These are phyloP conservation scores for Nyctalus aviator DNA, from an alignment of 2,797 vertebrate species.

Conservation along the genomic window DNA sequence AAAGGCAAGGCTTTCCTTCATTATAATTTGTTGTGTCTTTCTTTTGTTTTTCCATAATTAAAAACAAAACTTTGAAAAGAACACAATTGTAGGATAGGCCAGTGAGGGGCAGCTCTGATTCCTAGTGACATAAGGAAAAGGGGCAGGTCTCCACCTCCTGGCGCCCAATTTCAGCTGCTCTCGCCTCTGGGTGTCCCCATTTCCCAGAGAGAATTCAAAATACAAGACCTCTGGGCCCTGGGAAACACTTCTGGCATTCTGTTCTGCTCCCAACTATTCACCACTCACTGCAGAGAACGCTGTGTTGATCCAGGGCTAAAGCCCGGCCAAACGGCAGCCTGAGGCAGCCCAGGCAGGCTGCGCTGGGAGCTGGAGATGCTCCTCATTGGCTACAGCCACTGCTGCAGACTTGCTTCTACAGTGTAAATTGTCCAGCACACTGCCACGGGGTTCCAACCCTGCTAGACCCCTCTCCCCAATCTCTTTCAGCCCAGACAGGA, in stretches of 20 bases:
- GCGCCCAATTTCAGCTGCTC: neutral
- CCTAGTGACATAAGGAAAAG: neutral
- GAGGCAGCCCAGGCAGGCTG: neutral
- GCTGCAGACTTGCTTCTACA: neutral
- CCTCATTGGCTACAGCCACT: neutral
- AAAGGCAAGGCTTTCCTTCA: neutral
- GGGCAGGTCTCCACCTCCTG: neutral
- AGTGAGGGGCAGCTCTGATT: neutral
- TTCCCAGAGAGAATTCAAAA: neutral
- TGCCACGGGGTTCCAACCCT: neutral
- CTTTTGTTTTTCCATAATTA: neutral
- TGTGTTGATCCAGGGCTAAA: neutral
- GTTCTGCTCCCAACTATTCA: neutral
- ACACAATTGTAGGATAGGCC: neutral
- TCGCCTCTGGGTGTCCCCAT: neutral
- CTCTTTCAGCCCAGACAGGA: neutral
- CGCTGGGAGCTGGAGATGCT: neutral
- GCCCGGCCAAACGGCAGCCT: neutral
- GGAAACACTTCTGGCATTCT: neutral
- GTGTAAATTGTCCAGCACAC: neutral
- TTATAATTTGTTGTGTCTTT: neutral
- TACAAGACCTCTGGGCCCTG: neutral
- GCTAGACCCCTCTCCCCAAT: neutral
- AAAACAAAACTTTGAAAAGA: conserved; percentile 9
- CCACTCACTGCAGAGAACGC: neutral